These are phyloP conservation scores for Drosophila limbata DNA, from an alignment of 2,888 invertebrate species.

Conservation along the genomic window DNA sequence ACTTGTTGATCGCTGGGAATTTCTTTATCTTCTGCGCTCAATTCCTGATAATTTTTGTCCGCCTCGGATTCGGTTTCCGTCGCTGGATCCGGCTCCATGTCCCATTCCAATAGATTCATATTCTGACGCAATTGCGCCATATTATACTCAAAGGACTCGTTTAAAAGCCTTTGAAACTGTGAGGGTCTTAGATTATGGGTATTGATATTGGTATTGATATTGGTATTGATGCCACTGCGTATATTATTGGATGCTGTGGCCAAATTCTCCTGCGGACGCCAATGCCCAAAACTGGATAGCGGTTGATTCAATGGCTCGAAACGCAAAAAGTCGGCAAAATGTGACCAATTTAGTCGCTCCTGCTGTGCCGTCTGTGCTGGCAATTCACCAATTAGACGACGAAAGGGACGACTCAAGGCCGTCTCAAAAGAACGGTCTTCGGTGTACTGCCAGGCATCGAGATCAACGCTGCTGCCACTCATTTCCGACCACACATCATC, in stretches of 20 bases:
- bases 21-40: neutral
- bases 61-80: neutral
- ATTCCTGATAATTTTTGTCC: neutral
- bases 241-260: neutral
- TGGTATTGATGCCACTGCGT: neutral
- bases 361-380: slow-evolving; percentile 25
- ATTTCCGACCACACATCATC: slow-evolving; percentile 11
- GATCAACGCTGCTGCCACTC: slow-evolving; percentile 13
- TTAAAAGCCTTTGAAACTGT: too few species aligned
- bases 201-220: neutral
- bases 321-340: neutral
- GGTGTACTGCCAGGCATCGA: slow-evolving; percentile 17
- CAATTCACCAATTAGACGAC: slow-evolving; percentile 24
- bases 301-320: too few species aligned
- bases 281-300: neutral
- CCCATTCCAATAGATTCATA: neutral
- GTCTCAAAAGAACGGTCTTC: slow-evolving; percentile 37
- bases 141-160: neutral
- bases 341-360: slow-evolving; percentile 7
- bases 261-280: neutral
- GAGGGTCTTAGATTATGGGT: too few species aligned
- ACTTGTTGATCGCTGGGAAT: neutral
- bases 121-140: neutral
- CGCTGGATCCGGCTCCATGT: neutral
- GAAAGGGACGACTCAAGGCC: slow-evolving; percentile 27